Base-by-base conservation (phyloP, 2,797 vertebrate species). In the Pangasius mekongensis region DNA sequence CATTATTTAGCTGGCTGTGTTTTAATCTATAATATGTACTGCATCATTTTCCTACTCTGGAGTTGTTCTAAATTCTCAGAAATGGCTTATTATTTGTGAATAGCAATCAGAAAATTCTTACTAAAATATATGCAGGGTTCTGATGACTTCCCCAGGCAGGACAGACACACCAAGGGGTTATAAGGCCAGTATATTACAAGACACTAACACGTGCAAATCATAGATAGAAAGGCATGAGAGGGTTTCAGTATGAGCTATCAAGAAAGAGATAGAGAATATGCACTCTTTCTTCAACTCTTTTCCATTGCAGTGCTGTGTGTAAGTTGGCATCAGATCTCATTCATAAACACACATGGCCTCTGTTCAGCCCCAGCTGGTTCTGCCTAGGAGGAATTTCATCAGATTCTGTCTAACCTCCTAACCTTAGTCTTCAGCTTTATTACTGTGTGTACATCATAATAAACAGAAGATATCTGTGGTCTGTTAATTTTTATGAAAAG, bases 61-160 rank as follows among this genome's bases (percentile, higher is more conserved):
- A 92, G 82, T 85, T 85, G 82, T 91, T 86, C 82, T 92, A 86
- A 90, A 90, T 83, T 87, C 90, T 92, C 89, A 90, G 90, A 93
- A 90, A 90, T 85, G 82, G 89, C 89, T 86, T 73, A 49, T 80
- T 88, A 77, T 86, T 54, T 33, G 58, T 82, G 24, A 83, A 71
- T 66, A 27, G 7, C 84, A 73, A 84, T 64, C 81, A 86, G 24
- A 91, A 73, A 47, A 88, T 83, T 85, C 88, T 66, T 78, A 22
- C 49, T 78, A 77, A 56, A 43, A 49, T 62, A 33, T 81, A 36
- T 80, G 47, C 33, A 49, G 60, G 66, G 47, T 85, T 87, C 69
- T 84, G 87, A 62, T 66, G 81, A 73, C 60, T 89, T 85, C n/a
- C 27, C 52, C 54, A 74, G 86, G 82, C 62, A 84, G 78, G 22